A percentile compares a stretch with the other conserved stretches of the same genome.
Evolutionary conservation across 1,140 invertebrate genomes (phyloP).

Genomic region (Calycopis cecrops): DNA sequence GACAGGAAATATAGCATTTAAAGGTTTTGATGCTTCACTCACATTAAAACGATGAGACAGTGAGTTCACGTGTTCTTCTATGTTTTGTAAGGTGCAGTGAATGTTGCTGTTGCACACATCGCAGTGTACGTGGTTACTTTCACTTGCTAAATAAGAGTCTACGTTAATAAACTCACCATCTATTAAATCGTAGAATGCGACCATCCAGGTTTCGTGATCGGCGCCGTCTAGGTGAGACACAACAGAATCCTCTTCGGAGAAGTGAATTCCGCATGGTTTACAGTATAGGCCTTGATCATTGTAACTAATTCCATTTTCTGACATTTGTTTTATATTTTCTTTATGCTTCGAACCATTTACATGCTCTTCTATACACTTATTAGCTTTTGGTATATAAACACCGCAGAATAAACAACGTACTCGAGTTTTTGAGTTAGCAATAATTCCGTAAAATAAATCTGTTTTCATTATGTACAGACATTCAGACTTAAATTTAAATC

Average conservation of each 20-base stretch:
- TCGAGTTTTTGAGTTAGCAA: slow-evolving; percentile 43
- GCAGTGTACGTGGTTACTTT: slow-evolving; percentile 42
- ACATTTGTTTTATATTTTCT: slow-evolving; percentile 46
- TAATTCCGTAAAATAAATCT: slow-evolving; percentile 38
- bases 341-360: slow-evolving; percentile 52
- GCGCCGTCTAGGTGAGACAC: slow-evolving; percentile 42
- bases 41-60: slow-evolving; percentile 37
- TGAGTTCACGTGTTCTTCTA: slow-evolving; percentile 48
- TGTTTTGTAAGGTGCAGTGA: slow-evolving; percentile 35
- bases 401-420: slow-evolving; percentile 53
- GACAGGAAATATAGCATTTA: slow-evolving; percentile 48
- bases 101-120: slow-evolving; percentile 39
- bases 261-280: slow-evolving; percentile 37
- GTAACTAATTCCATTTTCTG: slow-evolving; percentile 43
- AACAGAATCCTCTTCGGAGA: slow-evolving; percentile 40
- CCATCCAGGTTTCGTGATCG: slow-evolving; percentile 46
- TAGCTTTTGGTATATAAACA: slow-evolving; percentile 51
- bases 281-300: slow-evolving; percentile 39
- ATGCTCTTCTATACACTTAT: slow-evolving; percentile 56
- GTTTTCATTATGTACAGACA: slow-evolving; percentile 41
- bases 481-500: neutral
- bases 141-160: slow-evolving; percentile 36
- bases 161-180: slow-evolving; percentile 49
- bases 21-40: slow-evolving; percentile 39
- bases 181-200: slow-evolving; percentile 42